Percentiles rank a stretch among this genome's conserved stretches.
Conservation (phyloP, 2,888 invertebrate species). For the Nowickia ferox region DNA sequence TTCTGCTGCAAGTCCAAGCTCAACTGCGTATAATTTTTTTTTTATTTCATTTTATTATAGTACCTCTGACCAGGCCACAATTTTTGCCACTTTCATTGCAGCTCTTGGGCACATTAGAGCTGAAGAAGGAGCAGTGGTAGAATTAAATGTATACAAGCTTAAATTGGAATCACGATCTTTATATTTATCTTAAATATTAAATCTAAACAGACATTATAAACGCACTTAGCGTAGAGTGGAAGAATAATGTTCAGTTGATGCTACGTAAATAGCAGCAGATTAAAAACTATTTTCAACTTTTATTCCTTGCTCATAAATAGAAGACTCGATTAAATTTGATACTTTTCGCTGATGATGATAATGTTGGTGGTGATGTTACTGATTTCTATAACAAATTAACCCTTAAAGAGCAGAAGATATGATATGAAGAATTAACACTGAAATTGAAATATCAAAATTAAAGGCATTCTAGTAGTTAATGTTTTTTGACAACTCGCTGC, state of each 20-base stretch:
- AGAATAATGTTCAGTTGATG: conserved; percentile 42
- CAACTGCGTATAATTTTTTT: conserved; percentile 4
- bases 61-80: neutral
- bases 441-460: no score
- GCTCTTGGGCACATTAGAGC: conserved; percentile 37
- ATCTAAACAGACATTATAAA: conserved; percentile 73
- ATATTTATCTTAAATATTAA: conserved; percentile 76
- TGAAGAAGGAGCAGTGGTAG: conserved; percentile 31
- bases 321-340: conserved; percentile 54
- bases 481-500: no score
- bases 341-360: conserved; percentile 34
- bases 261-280: conserved; percentile 56
- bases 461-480: no score
- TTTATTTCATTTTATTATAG: neutral
- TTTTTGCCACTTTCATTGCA: conserved; percentile 8
- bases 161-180: conserved; percentile 77
- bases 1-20: conserved; percentile 25
- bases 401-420: neutral
- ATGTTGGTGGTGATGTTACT: conserved; percentile 28
- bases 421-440: no score
- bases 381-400: conserved; percentile 10
- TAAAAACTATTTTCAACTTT: conserved; percentile 54
- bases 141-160: conserved; percentile 76
- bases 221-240: conserved; percentile 64
- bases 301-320: conserved; percentile 14